A percentile compares a stretch with the other conserved stretches of the same genome.
Conservation (phyloP, 30 jellyfish, hydroid and myxozoan genomes). For the Phacellophora camtschatica region DNA sequence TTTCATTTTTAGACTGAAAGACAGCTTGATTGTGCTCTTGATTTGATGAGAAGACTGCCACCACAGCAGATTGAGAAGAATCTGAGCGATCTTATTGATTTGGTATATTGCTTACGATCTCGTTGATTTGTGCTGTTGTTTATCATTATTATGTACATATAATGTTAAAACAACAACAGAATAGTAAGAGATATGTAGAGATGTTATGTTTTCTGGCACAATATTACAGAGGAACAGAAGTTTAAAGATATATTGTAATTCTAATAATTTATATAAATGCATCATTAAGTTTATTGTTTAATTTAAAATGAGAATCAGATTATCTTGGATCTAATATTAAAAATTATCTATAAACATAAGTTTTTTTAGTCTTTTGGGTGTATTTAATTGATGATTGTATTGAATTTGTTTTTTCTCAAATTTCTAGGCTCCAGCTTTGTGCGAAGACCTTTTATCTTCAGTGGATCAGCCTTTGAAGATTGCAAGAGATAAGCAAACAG, state of each 20-base stretch:
- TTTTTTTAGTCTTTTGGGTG: too few species aligned
- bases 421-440: slow-evolving; percentile 84
- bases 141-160: too few species aligned
- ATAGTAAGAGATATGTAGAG: too few species aligned
- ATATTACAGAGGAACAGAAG: too few species aligned
- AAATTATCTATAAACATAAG: too few species aligned
- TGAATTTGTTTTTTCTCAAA: not conserved
- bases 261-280: too few species aligned
- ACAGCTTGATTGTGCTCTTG: slow-evolving; percentile 96
- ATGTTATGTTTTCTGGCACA: too few species aligned
- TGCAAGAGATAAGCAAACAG: slow-evolving; percentile 97
- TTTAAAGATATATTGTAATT: too few species aligned
- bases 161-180: too few species aligned
- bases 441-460: slow-evolving; percentile 94
- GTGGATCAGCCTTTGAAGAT: slow-evolving; percentile 98
- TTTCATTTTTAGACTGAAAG: slow-evolving; percentile 58
- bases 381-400: not conserved
- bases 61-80: slow-evolving; percentile 97
- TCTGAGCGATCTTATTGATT: slow-evolving; percentile 88
- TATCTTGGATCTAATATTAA: too few species aligned
- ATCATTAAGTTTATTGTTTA: too few species aligned
- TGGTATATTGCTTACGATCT: slow-evolving; percentile 48
- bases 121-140: not conserved
- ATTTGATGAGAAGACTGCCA: slow-evolving; percentile 97
- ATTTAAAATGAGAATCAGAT: too few species aligned